phyloP scores from a whole-genome alignment of 2,113 vertebrate species.

The Zapornia atra region DNA sequence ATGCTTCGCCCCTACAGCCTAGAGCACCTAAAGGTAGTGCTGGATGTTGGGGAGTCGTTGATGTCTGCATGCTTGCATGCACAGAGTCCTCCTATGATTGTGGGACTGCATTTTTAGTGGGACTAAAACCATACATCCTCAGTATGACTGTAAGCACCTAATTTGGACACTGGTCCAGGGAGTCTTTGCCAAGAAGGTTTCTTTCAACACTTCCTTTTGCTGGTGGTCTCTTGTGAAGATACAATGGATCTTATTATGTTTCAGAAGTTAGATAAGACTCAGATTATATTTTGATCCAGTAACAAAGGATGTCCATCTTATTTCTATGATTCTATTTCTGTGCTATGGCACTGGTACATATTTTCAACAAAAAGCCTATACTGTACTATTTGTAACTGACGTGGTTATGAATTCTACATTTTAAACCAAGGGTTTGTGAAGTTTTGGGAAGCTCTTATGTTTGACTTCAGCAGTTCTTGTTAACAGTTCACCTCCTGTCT shows the following conservation, averaged over 20 bases:
- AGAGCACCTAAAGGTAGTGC: background rate
- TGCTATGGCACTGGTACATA: background rate
- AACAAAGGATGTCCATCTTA: background rate
- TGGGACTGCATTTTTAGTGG: background rate
- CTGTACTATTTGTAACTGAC: background rate
- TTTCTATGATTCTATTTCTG: background rate
- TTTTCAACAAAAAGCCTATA: background rate
- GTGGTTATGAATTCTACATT: background rate
- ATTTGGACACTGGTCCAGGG: rapidly evolving
- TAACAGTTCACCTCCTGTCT: slow-evolving; percentile 11
- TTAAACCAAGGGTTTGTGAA: background rate
- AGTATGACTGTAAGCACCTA: rapidly evolving
- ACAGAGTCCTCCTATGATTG: background rate
- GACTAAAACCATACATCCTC: background rate
- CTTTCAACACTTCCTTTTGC: background rate
- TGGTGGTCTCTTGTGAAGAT: background rate
- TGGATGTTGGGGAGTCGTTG: background rate
- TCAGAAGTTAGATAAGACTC: background rate
- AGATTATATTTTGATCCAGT: background rate
- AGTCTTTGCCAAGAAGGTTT: background rate
- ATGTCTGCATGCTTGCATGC: rapidly evolving
- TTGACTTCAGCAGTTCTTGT: background rate
- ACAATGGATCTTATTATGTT: background rate
- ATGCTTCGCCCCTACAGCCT: rapidly evolving
- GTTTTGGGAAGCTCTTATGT: background rate